These are phyloP conservation scores for Orgyia antiqua DNA, from an alignment of 2,888 invertebrate genomes.

Conservation along the genomic window DNA sequence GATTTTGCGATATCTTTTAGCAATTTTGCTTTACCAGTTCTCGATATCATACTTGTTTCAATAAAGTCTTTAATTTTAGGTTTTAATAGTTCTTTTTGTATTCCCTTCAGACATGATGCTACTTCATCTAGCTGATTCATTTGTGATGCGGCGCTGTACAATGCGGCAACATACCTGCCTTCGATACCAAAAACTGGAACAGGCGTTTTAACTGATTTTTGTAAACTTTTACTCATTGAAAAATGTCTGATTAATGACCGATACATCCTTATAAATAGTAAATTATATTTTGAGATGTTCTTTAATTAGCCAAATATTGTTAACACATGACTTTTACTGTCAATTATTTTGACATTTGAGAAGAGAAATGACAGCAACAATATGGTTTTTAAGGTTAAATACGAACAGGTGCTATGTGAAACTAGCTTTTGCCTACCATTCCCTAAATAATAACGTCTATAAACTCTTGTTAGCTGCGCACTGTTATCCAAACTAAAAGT, in stretches of 20 bases:
- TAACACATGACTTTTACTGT: no score
- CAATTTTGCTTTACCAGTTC: slow-evolving; percentile 43
- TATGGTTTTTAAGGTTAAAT: no score
- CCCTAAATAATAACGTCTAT: no score
- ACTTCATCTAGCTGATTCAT: slow-evolving; percentile 46
- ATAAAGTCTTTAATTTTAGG: slow-evolving; percentile 52
- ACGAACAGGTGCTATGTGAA: no score
- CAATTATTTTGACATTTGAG: no score
- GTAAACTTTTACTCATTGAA: slow-evolving; percentile 5
- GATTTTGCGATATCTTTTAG: slow-evolving; percentile 37
- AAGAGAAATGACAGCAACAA: no score
- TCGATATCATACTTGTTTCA: slow-evolving; percentile 48
- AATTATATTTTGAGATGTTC: not conserved
- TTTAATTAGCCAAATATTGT: no score
- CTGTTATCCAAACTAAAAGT: no score
- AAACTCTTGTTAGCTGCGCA: no score
- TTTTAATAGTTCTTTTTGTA: slow-evolving; percentile 41
- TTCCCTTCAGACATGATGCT: slow-evolving; percentile 36
- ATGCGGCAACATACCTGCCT: slow-evolving; percentile 56
- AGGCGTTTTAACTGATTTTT: slow-evolving; percentile 30
- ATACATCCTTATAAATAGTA: slow-evolving; percentile 29
- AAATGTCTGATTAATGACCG: slow-evolving; percentile 35
- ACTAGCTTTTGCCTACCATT: no score
- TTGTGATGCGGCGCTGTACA: slow-evolving; percentile 52
- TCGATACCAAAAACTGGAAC: slow-evolving; percentile 54